Percentiles rank a stretch among this genome's conserved stretches.
Evolutionary conservation across 2,113 vertebrate genomes (phyloP).

Genomic region (Hypomesus transpacificus): DNA sequence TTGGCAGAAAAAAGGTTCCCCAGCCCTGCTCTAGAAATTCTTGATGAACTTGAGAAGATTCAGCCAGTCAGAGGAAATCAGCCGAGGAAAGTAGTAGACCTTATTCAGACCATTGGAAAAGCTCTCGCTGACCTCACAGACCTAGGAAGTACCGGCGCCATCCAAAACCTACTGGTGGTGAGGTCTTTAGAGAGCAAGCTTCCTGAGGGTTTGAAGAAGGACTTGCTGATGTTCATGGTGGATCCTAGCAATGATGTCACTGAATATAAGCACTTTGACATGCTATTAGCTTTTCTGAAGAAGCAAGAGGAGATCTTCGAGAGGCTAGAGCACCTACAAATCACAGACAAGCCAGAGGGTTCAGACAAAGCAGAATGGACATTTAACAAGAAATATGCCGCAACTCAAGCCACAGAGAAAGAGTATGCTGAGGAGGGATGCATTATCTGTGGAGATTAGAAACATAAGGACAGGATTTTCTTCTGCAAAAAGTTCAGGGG

Average conservation of each 20-base stretch:
- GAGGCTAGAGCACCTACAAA: conserved; percentile 21
- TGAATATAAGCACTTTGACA: conserved; percentile 23
- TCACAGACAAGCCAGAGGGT: conserved; percentile 9
- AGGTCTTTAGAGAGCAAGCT: conserved; percentile 14
- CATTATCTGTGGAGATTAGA: conserved; percentile 19
- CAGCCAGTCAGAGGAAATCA: conserved; percentile 6
- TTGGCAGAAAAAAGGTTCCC: too few species aligned
- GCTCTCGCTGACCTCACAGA: conserved; percentile 9
- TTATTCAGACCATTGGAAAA: conserved; percentile 21
- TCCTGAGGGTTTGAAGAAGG: conserved; percentile 12
- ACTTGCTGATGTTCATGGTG: conserved; percentile 28
- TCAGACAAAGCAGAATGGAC: neutral
- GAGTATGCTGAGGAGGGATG: neutral
- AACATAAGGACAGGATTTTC: conserved; percentile 15
- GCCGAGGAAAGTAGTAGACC: conserved; percentile 19
- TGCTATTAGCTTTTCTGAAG: conserved; percentile 17
- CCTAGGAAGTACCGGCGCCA: conserved; percentile 1
- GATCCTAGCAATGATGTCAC: conserved; percentile 11
- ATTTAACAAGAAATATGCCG: conserved; percentile 2
- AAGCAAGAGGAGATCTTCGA: conserved; percentile 21
- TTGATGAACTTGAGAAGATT: conserved; percentile 15
- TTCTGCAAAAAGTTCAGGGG: conserved; percentile 28
- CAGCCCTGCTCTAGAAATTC: too few species aligned
- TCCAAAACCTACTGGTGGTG: conserved; percentile 7
- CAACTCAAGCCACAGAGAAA: neutral